Percentiles rank a stretch among this genome's conserved stretches.
These are phyloP conservation scores for Hemibagrus guttatus DNA, from an alignment of 2,797 vertebrate genomes.

Conservation along the genomic window DNA sequence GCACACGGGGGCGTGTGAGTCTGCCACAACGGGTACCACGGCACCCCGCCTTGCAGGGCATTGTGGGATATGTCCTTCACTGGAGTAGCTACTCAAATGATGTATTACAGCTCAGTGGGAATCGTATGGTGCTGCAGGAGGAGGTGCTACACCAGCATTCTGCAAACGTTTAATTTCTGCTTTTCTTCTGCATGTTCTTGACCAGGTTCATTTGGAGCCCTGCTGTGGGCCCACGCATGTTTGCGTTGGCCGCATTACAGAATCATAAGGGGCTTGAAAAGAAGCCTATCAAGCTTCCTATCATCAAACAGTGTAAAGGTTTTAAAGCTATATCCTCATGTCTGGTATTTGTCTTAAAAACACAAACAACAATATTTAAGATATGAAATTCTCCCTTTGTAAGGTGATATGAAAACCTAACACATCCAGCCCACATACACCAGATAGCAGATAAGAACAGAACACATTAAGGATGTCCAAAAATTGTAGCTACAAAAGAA, in stretches of 20 bases:
- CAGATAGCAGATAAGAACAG: constrained; percentile 37
- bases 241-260: constrained; percentile 56
- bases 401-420: neutral
- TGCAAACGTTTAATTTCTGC: constrained; percentile 62
- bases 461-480: constrained; percentile 54
- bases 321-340: neutral
- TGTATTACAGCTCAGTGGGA: constrained; percentile 60
- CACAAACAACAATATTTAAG: neutral
- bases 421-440: constrained; percentile 24
- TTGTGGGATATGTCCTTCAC: constrained; percentile 63
- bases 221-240: constrained; percentile 50
- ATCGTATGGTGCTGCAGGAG: constrained; percentile 54
- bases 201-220: constrained; percentile 56
- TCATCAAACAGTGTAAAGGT: constrained; percentile 26
- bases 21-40: constrained; percentile 55
- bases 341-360: neutral
- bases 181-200: constrained; percentile 59
- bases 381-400: constrained; percentile 2
- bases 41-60: constrained; percentile 60
- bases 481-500: constrained; percentile 55
- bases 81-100: constrained; percentile 55
- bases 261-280: constrained; percentile 36
- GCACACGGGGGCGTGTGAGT: constrained; percentile 65
- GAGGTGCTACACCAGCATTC: constrained; percentile 52
- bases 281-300: constrained; percentile 31